Base-by-base conservation (phyloP, 2,113 vertebrate genomes). In the Mustela lutreola region DNA sequence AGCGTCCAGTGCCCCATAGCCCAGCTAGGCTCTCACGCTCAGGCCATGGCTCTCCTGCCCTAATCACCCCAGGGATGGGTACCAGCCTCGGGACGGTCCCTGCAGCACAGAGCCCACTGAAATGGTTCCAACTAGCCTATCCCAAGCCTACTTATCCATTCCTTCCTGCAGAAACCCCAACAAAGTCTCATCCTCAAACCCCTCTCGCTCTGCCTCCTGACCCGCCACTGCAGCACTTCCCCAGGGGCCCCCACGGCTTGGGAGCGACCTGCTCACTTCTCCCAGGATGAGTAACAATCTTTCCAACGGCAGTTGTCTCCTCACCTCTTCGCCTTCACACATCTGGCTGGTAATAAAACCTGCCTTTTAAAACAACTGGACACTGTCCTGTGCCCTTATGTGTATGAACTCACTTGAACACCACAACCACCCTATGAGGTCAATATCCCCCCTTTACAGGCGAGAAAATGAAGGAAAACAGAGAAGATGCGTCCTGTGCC, bases 231-330 rank as follows among this genome's bases (percentile, higher is more conserved):
- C 8, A 22, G 1, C 4, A 22, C 63, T 56, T 89, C 75, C 60
- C 33, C 0, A 1, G 2, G 24, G 67, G n/a, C 14, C 56, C 11
- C 76, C n/a, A 60, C 0, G 0, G 67, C 0, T 1, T 12, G 19
- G 4, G 1, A 4, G 18, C 4, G 10, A 22, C 16, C 1, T 11
- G 24, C 62, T 84, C 28, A 19, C 58, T 58, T 50, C 78, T 80
- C 70, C 19, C 0, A 2, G 26, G 26, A 60, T 11, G 48, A 56
- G n/a, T 12, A 31, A 24, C 0, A 2, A 1, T 22, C 63, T 31
- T 83, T 26, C 21, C 39, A 8, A 7, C 7, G 31, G 19, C 24
- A 33, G 24, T 5, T 2, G 0, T 28, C 73, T 73, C 50, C 84
- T 56, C 11, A 31, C 19, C 71, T 42, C 10, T 11, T 19, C 21